A percentile compares a stretch with the other conserved stretches of the same genome.
Evolutionary conservation across 2,113 vertebrate species (phyloP).

Genomic region (Neolamprologus brichardi): DNA sequence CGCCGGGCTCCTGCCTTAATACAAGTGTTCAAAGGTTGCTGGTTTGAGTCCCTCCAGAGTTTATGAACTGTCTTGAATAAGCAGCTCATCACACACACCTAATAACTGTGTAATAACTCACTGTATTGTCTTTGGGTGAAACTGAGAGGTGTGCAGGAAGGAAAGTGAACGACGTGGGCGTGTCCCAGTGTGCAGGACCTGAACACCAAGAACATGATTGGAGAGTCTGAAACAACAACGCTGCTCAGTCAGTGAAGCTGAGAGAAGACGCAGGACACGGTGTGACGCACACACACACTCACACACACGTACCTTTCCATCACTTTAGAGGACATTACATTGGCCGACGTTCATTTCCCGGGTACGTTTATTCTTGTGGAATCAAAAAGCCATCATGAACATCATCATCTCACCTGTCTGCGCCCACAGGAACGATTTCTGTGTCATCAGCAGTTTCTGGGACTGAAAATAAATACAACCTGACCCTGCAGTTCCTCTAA

Average conservation of each 20-base stretch:
- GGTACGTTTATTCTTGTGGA: not conserved
- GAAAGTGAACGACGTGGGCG: not conserved
- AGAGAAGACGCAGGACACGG: not conserved
- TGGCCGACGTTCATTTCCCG: not conserved
- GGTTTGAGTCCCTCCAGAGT: not conserved
- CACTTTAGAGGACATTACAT: not conserved
- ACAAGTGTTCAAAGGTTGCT: not conserved
- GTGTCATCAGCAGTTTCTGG: not conserved
- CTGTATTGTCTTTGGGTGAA: not conserved
- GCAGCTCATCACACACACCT: not conserved
- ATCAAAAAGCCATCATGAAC: not conserved
- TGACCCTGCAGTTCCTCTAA: not conserved
- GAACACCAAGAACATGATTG: no score
- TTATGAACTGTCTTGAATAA: not conserved
- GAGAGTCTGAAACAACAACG: no score
- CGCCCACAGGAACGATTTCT: fast-evolving
- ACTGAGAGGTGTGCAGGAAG: not conserved
- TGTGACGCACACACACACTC: no score
- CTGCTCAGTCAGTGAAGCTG: fast-evolving
- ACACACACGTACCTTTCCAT: not conserved
- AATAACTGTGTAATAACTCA: fast-evolving
- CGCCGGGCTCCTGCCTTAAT: fast-evolving
- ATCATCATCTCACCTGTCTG: not conserved
- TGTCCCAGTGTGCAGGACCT: no score
- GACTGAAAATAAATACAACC: not conserved